Evolutionary conservation across 2,113 vertebrate species (phyloP).

Genomic region (Camelus bactrianus): DNA sequence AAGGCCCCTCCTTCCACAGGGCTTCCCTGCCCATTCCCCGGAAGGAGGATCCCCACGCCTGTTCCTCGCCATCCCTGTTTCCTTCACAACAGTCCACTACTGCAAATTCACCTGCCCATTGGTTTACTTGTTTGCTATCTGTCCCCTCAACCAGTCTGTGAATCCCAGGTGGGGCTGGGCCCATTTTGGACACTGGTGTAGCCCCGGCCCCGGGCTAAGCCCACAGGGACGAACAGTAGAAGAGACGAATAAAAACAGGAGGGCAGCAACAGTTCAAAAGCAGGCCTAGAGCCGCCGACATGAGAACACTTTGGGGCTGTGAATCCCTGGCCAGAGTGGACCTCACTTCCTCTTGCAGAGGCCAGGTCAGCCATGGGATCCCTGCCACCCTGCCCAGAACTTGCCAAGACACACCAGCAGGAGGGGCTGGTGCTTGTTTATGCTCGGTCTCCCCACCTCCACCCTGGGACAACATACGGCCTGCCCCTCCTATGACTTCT

Average conservation of each 20-base stretch:
- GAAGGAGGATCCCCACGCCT: background rate
- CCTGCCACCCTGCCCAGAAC: too few relatives aligned
- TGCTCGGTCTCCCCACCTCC: background rate
- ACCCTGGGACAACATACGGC: background rate
- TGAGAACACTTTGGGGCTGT: background rate
- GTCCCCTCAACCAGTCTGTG: background rate
- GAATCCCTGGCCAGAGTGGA: background rate
- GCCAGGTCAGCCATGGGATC: background rate
- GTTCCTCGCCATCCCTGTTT: accelerated
- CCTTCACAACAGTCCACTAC: background rate
- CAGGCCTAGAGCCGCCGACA: accelerated
- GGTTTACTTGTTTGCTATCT: background rate
- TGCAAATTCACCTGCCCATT: accelerated
- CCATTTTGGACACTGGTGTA: background rate
- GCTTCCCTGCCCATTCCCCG: too few relatives aligned
- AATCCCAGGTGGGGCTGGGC: background rate
- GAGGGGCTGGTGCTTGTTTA: background rate
- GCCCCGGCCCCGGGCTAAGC: background rate
- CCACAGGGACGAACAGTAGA: accelerated
- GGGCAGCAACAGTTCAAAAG: accelerated
- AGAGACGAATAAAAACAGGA: accelerated
- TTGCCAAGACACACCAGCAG: background rate
- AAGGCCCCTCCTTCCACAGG: background rate
- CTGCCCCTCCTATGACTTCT: background rate
- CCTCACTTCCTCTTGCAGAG: background rate